Percentiles rank a stretch among this genome's conserved stretches.
These are phyloP conservation scores for Boloria selene DNA, from an alignment of 2,888 invertebrate species.

Conservation along the genomic window DNA sequence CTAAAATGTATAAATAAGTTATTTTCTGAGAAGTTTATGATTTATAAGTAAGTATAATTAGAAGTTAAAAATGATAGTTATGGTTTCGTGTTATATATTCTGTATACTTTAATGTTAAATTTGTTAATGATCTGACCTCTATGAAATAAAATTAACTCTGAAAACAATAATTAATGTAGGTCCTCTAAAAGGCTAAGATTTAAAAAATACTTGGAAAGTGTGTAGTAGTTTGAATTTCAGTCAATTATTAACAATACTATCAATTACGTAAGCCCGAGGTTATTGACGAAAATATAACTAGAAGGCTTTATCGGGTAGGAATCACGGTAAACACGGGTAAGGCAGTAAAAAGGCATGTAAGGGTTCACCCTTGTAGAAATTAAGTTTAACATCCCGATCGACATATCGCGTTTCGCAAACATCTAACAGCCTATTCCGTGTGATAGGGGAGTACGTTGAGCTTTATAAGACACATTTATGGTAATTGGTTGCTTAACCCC, in stretches of 20 bases:
- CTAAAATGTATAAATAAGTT: too few species aligned
- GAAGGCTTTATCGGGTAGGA: constrained; percentile 50
- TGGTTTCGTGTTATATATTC: too few species aligned
- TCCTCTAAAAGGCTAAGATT: too few species aligned
- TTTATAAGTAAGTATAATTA: too few species aligned
- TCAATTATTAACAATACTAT: background rate
- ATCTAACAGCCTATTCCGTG: constrained; percentile 64
- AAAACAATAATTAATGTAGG: too few species aligned
- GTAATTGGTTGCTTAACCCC: constrained; percentile 34
- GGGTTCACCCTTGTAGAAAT: constrained; percentile 71
- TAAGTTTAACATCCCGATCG: constrained; percentile 80
- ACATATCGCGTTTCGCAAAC: constrained; percentile 71
- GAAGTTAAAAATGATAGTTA: too few species aligned
- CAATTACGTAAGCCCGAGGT: background rate
- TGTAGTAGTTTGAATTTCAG: too few species aligned
- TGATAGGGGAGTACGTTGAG: constrained; percentile 37
- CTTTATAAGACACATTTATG: constrained; percentile 35
- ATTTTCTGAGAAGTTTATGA: too few species aligned
- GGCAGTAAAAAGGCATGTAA: constrained; percentile 69
- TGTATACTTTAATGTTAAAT: too few species aligned
- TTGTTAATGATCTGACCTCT: too few species aligned
- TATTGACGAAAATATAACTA: constrained; percentile 36
- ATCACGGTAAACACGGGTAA: constrained; percentile 68
- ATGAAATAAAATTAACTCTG: too few species aligned
- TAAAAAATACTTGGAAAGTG: too few species aligned